Evolutionary conservation across 2,113 vertebrate genomes (phyloP).

Genomic region (Oreochromis tanganicae): DNA sequence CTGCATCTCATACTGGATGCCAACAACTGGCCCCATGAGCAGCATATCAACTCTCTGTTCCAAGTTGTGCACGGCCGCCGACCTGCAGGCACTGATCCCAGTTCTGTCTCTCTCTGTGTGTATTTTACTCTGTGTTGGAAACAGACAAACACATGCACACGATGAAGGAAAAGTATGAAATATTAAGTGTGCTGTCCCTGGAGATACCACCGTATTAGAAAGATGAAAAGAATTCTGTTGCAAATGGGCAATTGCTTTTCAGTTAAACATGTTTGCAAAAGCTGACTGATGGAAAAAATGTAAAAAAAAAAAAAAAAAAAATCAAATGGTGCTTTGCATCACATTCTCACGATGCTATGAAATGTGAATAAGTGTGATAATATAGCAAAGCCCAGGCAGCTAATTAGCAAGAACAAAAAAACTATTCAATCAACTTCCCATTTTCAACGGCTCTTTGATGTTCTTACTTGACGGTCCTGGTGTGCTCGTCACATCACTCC

Average conservation of each 20-base stretch:
- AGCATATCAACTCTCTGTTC: neutral
- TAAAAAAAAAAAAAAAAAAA: neutral
- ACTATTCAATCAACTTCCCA: slow-evolving; percentile 18
- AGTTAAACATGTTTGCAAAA: neutral
- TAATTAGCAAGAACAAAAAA: slow-evolving; percentile 18
- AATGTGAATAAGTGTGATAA: slow-evolving; percentile 19
- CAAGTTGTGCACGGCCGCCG: neutral
- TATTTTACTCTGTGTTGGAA: neutral
- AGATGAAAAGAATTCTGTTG: neutral
- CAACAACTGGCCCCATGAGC: neutral
- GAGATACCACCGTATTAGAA: neutral
- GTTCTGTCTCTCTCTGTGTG: neutral
- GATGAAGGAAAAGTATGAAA: neutral
- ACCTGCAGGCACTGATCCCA: neutral
- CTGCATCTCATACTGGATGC: neutral
- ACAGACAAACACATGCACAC: neutral
- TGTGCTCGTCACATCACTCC: neutral
- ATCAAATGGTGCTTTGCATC: neutral
- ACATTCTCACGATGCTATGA: neutral
- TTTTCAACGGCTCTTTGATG: slow-evolving; percentile 24
- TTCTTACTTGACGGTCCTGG: neutral
- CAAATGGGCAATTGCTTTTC: neutral
- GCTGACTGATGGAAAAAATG: neutral
- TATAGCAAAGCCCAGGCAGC: neutral
- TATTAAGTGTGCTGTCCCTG: neutral